Conservation (phyloP, 2,113 vertebrate genomes). For the Peucedramus taeniatus region DNA sequence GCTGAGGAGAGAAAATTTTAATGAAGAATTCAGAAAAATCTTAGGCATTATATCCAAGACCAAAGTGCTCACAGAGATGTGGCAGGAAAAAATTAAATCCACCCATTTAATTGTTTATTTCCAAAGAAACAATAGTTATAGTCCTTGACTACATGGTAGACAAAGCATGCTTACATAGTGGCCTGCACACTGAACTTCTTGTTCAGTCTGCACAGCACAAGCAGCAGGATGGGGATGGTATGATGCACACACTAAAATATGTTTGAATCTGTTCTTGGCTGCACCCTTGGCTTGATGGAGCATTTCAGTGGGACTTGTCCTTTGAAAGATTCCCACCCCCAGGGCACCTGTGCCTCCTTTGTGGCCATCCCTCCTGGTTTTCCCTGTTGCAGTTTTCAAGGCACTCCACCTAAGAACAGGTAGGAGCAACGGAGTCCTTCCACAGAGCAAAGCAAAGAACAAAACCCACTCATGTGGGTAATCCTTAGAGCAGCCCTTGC, state of each 20-base stretch:
- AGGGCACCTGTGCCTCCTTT: background rate
- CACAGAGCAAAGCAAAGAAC: background rate
- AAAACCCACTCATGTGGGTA: fast-evolving
- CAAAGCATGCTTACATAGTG: background rate
- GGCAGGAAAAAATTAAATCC: background rate
- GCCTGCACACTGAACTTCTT: background rate
- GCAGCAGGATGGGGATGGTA: background rate
- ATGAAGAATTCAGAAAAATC: background rate
- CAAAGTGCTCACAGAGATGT: background rate
- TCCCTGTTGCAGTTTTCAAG: background rate
- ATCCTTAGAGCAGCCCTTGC: background rate
- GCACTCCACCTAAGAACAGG: background rate
- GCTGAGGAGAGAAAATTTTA: background rate
- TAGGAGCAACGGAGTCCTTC: background rate
- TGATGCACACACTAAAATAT: background rate
- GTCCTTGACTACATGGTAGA: background rate
- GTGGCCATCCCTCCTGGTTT: fast-evolving
- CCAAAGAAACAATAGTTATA: background rate
- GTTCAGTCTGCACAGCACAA: background rate
- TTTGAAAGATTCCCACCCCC: background rate
- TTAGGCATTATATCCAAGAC: background rate
- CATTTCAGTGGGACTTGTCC: background rate
- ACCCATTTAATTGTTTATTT: background rate
- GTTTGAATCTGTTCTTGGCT: background rate
- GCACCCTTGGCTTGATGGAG: background rate